Evolutionary conservation across 2,888 invertebrate genomes (phyloP), one percentile per base, ranked within the genome.

Genomic region (Acronicta psi): DNA sequence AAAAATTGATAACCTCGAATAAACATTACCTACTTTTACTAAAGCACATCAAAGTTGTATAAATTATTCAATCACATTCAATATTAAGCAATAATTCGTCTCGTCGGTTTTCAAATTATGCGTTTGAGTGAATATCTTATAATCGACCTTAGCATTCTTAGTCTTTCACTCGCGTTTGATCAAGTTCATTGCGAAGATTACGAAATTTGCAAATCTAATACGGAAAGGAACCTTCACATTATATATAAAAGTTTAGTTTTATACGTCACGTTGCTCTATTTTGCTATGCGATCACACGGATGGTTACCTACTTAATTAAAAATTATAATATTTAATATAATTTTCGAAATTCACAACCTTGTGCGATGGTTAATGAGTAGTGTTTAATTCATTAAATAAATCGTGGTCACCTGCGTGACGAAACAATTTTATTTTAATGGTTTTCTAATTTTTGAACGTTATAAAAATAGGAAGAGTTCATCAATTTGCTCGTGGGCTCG

Each of bases 131-230:
- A 40, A 40, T 49, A 31, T 49, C 25, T 49, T 49, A 40, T 29
- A 6, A 40, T n/a, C 9, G 46, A 37, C 40, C 38, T 40, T 49
- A 29, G 17, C 40, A 18, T 20, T n/a, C 16, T 29, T 43, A 14
- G 43, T 29, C 29, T 43, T 29, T 43, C 13, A 43, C 43, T n/a
- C 17, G 25, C 16, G 9, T 41, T 40, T 31, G 50, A 40, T 50
- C 50, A 41, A 50, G 50, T 41, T 40, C 14, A 34, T 17, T 58
- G 42, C 25, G 41, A 25, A 31, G 41, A 46, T 65, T 50, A 43
- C 38, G 58, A 50, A 44, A 51, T 50, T 50, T 46, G 17, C 10
- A 20, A 58, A 50, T 49, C 13, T 31, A 13, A 31, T 31, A 31
- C 31, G 31, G 34, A 13, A 34, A n/a, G n/a, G 7, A 34, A 34